Percentiles rank a stretch among this genome's conserved stretches.
Conservation (phyloP, 1,140 invertebrate species). For the Hormaphis cornu region DNA sequence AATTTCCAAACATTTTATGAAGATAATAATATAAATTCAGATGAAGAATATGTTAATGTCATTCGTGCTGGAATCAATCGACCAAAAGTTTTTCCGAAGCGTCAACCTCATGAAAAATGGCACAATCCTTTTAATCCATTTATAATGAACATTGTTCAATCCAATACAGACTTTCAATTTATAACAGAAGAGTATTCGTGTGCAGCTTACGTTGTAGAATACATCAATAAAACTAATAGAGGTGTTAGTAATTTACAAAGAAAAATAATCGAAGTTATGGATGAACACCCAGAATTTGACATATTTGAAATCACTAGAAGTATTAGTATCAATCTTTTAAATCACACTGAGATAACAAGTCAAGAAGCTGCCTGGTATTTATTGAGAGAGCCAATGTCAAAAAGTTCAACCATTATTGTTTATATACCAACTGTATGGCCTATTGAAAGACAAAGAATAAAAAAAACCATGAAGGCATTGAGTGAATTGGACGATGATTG, state of each 20-base stretch:
- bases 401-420: constrained; percentile 33
- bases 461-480: constrained; percentile 36
- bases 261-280: neutral
- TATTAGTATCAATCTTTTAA: neutral
- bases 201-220: constrained; percentile 38
- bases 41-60: neutral
- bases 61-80: neutral
- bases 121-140: constrained; percentile 38
- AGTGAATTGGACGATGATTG: constrained; percentile 35
- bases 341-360: neutral
- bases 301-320: neutral
- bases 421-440: constrained; percentile 40
- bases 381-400: constrained; percentile 38
- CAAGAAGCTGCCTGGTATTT: constrained; percentile 40
- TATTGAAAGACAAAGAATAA: constrained; percentile 38
- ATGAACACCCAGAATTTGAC: constrained; percentile 11
- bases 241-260: constrained; percentile 18
- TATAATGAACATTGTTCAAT: constrained; percentile 35
- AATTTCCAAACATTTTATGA: neutral
- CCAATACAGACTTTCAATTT: constrained; percentile 40
- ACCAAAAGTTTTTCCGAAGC: constrained; percentile 13
- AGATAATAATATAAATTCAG: neutral
- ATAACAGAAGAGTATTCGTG: constrained; percentile 36
- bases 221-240: constrained; percentile 37
- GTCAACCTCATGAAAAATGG: constrained; percentile 21